Evolutionary conservation across 2,797 vertebrate genomes (phyloP).

Genomic region (Micropoecilia bifurca): DNA sequence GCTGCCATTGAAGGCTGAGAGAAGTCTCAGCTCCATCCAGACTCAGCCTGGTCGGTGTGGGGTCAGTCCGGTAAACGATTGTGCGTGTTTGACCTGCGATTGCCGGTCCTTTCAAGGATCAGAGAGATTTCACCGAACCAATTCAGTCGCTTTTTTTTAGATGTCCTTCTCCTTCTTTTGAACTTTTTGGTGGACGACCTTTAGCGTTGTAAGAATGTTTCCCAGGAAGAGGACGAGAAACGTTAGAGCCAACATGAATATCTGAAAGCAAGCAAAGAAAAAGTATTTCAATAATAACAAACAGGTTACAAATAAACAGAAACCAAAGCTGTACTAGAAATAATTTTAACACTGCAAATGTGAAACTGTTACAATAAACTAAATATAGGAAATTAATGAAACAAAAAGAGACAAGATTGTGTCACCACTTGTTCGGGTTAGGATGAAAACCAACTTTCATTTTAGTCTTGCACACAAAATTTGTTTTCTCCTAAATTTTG

Average conservation of each 20-base stretch:
- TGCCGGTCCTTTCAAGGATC: conserved; percentile 46
- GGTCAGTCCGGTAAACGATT: conserved; percentile 37
- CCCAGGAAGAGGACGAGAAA: conserved; percentile 97
- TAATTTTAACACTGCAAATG: background rate
- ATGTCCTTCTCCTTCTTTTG: conserved; percentile 88
- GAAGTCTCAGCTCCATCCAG: conserved; percentile 18
- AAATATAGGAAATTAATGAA: background rate
- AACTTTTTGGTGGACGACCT: conserved; percentile 94
- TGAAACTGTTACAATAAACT: background rate
- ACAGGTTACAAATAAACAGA: background rate
- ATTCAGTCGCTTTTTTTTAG: conserved; percentile 75
- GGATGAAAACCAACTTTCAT: background rate
- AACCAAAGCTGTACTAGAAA: background rate
- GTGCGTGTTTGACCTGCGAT: conserved; percentile 46
- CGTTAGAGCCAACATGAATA: conserved; percentile 92
- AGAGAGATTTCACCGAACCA: background rate
- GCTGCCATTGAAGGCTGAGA: conserved; percentile 38
- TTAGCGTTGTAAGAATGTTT: conserved; percentile 96
- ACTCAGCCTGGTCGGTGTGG: conserved; percentile 8
- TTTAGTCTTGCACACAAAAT: background rate
- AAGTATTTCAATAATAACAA: background rate
- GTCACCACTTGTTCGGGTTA: background rate
- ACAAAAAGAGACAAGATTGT: background rate
- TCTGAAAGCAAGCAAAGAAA: conserved; percentile 73
- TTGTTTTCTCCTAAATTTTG: background rate